These are phyloP conservation scores for Augochlorella aurata DNA, from an alignment of 2,888 invertebrate species.

Conservation along the genomic window DNA sequence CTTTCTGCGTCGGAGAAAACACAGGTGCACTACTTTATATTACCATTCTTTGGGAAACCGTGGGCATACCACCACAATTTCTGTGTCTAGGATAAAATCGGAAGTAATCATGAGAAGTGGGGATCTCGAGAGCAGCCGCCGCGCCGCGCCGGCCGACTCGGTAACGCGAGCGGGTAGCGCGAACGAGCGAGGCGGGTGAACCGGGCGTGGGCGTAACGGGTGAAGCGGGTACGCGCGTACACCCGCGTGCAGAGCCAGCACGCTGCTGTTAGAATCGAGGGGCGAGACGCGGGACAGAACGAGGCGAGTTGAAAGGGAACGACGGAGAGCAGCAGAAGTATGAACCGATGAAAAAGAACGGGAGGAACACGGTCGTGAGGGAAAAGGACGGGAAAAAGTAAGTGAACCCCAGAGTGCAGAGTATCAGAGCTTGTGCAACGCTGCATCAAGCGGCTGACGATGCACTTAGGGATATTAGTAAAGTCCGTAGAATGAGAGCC, in stretches of 20 bases:
- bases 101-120: constrained; percentile 79
- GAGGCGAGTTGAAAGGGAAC: constrained; percentile 38
- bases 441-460: constrained; percentile 78
- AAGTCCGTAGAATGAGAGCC: constrained; percentile 73
- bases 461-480: constrained; percentile 81
- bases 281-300: constrained; percentile 26
- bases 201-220: too few species aligned
- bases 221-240: background rate
- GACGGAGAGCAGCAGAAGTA: constrained; percentile 33
- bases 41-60: constrained; percentile 63
- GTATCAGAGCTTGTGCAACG: constrained; percentile 69
- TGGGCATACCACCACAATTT: constrained; percentile 59
- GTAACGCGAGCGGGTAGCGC: background rate
- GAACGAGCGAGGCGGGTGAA: background rate
- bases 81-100: constrained; percentile 72
- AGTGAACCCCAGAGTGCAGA: constrained; percentile 60
- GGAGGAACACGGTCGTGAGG: constrained; percentile 7
- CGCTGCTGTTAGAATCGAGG: constrained; percentile 14
- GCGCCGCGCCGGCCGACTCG: background rate
- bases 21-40: constrained; percentile 62
- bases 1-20: constrained; percentile 36
- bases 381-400: constrained; percentile 51
- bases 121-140: constrained; percentile 54
- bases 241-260: background rate
- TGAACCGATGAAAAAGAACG: constrained; percentile 40